Evolutionary conservation across 2,888 invertebrate species (phyloP).

Genomic region (Apantesis nais): DNA sequence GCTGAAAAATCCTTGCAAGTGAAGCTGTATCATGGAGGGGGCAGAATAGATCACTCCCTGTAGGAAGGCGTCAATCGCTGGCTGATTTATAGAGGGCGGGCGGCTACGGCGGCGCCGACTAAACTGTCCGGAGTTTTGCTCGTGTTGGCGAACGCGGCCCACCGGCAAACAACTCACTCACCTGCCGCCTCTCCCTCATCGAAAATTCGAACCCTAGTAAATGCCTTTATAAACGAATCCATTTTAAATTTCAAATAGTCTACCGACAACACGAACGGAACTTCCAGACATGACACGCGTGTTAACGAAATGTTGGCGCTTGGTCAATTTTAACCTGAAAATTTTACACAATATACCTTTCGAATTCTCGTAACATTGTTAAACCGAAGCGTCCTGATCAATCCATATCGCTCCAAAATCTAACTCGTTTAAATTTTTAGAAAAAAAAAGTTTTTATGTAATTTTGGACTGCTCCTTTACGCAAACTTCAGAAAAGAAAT

Average conservation of each 20-base stretch:
- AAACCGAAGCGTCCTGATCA: conserved; percentile 55
- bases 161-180: conserved; percentile 85
- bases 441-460: not conserved
- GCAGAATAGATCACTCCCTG: conserved; percentile 84
- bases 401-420: conserved; percentile 35
- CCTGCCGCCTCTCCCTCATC: conserved; percentile 79
- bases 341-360: conserved; percentile 59
- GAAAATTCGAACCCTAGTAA: conserved; percentile 80
- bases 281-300: conserved; percentile 82
- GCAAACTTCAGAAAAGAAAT: conserved; percentile 74
- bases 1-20: conserved; percentile 76
- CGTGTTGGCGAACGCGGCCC: conserved; percentile 68
- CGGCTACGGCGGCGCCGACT: conserved; percentile 69
- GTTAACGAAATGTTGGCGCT: conserved; percentile 77
- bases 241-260: conserved; percentile 81
- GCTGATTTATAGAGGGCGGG: conserved; percentile 82
- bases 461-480: conserved; percentile 75
- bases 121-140: conserved; percentile 81
- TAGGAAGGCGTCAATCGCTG: conserved; percentile 83
- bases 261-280: conserved; percentile 78
- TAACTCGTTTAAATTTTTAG: conserved; percentile 35
- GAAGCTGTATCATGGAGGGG: conserved; percentile 78
- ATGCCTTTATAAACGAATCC: conserved; percentile 82
- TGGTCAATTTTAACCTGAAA: conserved; percentile 72
- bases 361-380: conserved; percentile 64